phyloP scores from a whole-genome alignment of 37 sponge, comb jelly and placozoan genomes.

The Dysidea cf. avara region DNA sequence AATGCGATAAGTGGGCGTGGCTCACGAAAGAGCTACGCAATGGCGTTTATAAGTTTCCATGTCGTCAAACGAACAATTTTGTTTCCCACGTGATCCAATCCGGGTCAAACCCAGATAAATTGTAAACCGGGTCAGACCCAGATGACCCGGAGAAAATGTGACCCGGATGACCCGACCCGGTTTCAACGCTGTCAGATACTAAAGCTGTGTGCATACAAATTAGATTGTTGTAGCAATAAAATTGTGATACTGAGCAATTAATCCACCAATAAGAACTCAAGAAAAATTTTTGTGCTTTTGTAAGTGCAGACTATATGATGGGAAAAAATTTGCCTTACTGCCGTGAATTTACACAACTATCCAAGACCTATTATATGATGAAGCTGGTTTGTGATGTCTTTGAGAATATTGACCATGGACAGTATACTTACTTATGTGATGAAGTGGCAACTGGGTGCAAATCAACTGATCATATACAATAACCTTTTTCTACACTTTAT shows the following conservation, averaged over 20 bases:
- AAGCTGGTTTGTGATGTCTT: not conserved
- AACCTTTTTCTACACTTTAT: not conserved
- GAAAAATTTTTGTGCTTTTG: conserved; percentile 1
- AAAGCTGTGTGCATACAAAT: not conserved
- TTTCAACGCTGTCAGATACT: too few species aligned
- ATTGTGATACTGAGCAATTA: not conserved
- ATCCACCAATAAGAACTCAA: not conserved
- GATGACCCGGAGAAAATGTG: too few species aligned
- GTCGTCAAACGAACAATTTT: too few species aligned
- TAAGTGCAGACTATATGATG: conserved; percentile 14
- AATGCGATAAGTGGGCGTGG: too few species aligned
- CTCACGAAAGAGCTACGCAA: too few species aligned
- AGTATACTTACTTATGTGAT: not conserved
- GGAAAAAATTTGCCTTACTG: not conserved
- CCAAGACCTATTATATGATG: not conserved
- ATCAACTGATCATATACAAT: not conserved
- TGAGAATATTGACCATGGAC: not conserved
- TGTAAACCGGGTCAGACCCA: too few species aligned
- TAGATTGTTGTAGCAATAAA: not conserved
- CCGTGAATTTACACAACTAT: not conserved
- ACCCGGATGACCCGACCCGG: too few species aligned
- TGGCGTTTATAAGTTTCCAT: too few species aligned
- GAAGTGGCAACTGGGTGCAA: not conserved
- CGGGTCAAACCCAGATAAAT: too few species aligned
- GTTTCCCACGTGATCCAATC: too few species aligned